Base-by-base conservation (phyloP, 2,113 vertebrate genomes). In the Dascyllus trimaculatus region DNA sequence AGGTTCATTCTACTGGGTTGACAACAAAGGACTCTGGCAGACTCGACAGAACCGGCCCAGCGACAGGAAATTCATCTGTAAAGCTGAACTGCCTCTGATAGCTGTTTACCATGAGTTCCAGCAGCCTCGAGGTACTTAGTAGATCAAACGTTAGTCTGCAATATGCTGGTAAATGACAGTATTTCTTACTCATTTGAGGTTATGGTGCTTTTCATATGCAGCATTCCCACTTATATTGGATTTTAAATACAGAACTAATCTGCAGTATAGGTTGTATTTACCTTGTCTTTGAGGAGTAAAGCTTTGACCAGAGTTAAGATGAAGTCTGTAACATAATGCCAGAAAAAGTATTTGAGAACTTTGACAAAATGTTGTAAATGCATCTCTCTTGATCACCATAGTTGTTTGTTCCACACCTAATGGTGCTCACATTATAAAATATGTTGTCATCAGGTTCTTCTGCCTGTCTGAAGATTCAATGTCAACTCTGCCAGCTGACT, bases 401-500 rank as follows among this genome's bases (percentile, higher is more conserved):
- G 13, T 43, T 43, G 11, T 43, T 15, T 15, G 3, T 43, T 14
- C 3, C 13, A 43, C 13, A 43, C 11, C 40, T 43, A 43, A 43
- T 2, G 2, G 40, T 43, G 40, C 40, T 43, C 13, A 43, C 13
- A 4, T 43, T 43, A 15, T 14, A 15, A 43, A 11, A 43, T 43
- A 43, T 43, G 15, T 51, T 51, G 22, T 66, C 35, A 4, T 35
- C 61, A 94, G 93, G 86, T 32, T 48, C 65, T n/a, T 90, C 94
- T 49, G 92, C 91, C 0, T 98, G 96, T 91, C 78, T 60, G 22
- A 90, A 87, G 0, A 92, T 93, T 0, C 84, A 78, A 0, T 98
- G 97, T 45, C 91, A 91, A 3, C 90, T 98, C 48, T 98, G 97
- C 70, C 94, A 97, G 71, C 91, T 96, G 13, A 97, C 96, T 0